Evolutionary conservation across 2,797 vertebrate genomes (phyloP), one percentile per base, ranked within the genome.

Genomic region (Argyrosomus regius): DNA sequence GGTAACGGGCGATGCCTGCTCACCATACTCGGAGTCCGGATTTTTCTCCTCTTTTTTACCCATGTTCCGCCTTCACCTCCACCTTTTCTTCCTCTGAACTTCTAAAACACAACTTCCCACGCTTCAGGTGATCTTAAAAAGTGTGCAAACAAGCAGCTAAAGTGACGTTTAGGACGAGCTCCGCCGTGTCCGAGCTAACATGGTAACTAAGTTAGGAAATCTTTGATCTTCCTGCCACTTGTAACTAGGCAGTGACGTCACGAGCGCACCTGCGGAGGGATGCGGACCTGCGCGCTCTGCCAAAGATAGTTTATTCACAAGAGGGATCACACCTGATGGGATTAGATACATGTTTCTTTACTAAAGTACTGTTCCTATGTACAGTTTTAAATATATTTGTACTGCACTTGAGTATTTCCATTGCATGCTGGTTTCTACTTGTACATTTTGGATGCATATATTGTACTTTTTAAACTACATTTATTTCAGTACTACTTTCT

Each of bases 11-110:
- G 39, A 58, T 16, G 57, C 26, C 4, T 14, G 91, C 93, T 95
- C 90, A 96, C 95, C 95, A 22, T 94, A 93, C 65, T 90, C 80
- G 0, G 89, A 75, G 12, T 80, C 88, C 60, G 82, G 16, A 5
- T 61, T 61, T 5, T 78, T 76, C 24, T 94, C 89, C 68, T 83
- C 6, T 69, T 90, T 93, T 84, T 90, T 93, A 7, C 92, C 92
- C 94, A 95, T 96, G 72, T 63, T 49, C 63, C 70, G 3, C 48
- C 63, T 49, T 3, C 8, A 18, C 48, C n/a, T 60, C 65, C 65
- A 45, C 78, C 46, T 50, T 52, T 39, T 45, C 66, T 52, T 45
- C 12, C 4, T 68, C 5, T 63, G 3, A 0, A n/a, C 53, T 41
- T 16, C 10, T 22, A 57, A 70, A 81, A 79, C 14, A 10, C 26